These are phyloP conservation scores for Mnemiopsis leidyi DNA, from an alignment of 37 sponge, comb jelly and placozoan genomes.

Conservation along the genomic window DNA sequence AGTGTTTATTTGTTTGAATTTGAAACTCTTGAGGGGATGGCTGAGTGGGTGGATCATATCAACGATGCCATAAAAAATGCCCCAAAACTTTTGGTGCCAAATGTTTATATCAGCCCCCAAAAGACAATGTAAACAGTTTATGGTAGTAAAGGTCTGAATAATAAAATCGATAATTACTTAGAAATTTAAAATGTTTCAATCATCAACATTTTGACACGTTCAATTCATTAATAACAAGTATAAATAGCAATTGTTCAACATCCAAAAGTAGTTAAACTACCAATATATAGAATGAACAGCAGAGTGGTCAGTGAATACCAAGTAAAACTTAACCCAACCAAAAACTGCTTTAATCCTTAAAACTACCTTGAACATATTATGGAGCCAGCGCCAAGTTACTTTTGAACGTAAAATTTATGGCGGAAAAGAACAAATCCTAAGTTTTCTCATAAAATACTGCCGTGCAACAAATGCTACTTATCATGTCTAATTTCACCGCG, in stretches of 20 bases:
- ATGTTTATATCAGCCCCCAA: slow-evolving; percentile 9
- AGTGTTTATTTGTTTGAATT: slow-evolving; percentile 39
- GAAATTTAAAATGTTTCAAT: background rate
- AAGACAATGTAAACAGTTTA: background rate
- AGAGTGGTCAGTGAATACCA: too few species aligned
- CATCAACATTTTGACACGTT: background rate
- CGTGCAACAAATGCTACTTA: background rate
- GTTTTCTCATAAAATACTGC: background rate
- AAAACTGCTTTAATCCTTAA: too few species aligned
- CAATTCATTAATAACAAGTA: background rate
- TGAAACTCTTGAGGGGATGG: background rate
- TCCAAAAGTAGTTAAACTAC: too few species aligned
- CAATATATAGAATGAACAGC: too few species aligned
- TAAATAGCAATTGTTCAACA: too few species aligned
- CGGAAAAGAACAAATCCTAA: background rate
- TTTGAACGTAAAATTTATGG: background rate
- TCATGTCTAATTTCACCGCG: background rate
- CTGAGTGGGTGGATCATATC: slow-evolving; percentile 11
- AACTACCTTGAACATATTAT: too few species aligned
- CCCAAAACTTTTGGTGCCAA: slow-evolving; percentile 50
- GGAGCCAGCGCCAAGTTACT: too few species aligned
- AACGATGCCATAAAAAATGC: slow-evolving; percentile 23
- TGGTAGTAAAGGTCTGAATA: background rate
- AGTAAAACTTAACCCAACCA: too few species aligned
- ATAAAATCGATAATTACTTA: background rate